A percentile compares a stretch with the other conserved stretches of the same genome.
phyloP scores from a whole-genome alignment of 2,797 vertebrate genomes.

The Pseudochirops cupreus region DNA sequence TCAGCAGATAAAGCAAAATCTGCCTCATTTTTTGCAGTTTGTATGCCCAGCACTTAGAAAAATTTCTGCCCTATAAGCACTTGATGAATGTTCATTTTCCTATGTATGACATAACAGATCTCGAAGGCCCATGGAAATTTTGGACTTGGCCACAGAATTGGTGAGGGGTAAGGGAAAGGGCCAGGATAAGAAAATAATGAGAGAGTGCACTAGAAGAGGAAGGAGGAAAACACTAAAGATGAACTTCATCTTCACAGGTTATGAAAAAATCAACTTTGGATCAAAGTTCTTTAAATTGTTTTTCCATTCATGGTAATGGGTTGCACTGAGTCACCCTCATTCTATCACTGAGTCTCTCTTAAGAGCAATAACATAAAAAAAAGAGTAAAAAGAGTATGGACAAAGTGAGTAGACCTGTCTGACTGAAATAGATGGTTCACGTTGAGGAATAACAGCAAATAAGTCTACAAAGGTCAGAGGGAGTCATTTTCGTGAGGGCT shows the following conservation, averaged over 20 bases:
- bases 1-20: neutral
- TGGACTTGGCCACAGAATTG: neutral
- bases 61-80: neutral
- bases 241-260: neutral
- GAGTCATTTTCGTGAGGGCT: neutral
- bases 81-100: neutral
- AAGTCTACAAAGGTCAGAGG: neutral
- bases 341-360: neutral
- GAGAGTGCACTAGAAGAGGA: neutral
- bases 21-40: neutral
- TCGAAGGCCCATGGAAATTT: neutral
- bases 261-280: neutral
- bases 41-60: neutral
- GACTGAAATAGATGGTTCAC: neutral
- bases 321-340: neutral
- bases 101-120: neutral
- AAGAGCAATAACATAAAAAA: neutral
- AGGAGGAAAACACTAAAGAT: neutral
- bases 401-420: neutral
- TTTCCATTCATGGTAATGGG: neutral
- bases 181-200: neutral
- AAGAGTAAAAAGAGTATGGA: neutral
- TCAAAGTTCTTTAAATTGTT: neutral
- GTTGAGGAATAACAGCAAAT: neutral
- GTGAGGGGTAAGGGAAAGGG: neutral